Evolutionary conservation across 2,113 vertebrate genomes (phyloP).

Genomic region (Nanorana parkeri): DNA sequence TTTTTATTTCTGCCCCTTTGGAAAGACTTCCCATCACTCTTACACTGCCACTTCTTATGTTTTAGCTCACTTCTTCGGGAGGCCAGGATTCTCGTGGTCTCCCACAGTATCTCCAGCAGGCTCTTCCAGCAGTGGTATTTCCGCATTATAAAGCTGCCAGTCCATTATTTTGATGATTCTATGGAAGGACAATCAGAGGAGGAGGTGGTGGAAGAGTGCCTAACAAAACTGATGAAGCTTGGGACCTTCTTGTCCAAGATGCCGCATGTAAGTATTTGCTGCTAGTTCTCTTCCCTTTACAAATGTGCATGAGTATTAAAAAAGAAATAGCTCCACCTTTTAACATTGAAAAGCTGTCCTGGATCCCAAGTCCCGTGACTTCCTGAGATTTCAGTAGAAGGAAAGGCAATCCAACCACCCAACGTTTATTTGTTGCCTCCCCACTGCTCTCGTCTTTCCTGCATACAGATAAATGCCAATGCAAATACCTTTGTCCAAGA

Average conservation of each 20-base stretch:
- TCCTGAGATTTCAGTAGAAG: too few species aligned
- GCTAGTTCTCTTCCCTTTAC: too few species aligned
- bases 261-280: slow-evolving; percentile 56
- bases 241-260: slow-evolving; percentile 59
- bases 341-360: too few species aligned
- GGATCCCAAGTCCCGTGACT: too few species aligned
- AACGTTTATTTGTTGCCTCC: too few species aligned
- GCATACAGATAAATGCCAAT: too few species aligned
- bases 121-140: slow-evolving; percentile 69
- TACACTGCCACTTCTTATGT: too few species aligned
- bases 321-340: too few species aligned
- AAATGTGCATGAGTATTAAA: too few species aligned
- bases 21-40: neutral
- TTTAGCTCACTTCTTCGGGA: slow-evolving; percentile 64
- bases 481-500: too few species aligned
- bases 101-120: slow-evolving; percentile 69
- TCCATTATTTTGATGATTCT: slow-evolving; percentile 29
- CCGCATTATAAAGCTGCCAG: neutral
- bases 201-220: slow-evolving; percentile 64
- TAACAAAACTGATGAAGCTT: slow-evolving; percentile 59
- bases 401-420: too few species aligned
- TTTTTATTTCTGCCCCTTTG: neutral
- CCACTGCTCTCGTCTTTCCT: too few species aligned
- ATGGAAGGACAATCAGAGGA: slow-evolving; percentile 29
- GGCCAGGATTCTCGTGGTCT: slow-evolving; percentile 68